Conservation (phyloP, 2,888 invertebrate genomes). For the Nemoura dubitans region DNA sequence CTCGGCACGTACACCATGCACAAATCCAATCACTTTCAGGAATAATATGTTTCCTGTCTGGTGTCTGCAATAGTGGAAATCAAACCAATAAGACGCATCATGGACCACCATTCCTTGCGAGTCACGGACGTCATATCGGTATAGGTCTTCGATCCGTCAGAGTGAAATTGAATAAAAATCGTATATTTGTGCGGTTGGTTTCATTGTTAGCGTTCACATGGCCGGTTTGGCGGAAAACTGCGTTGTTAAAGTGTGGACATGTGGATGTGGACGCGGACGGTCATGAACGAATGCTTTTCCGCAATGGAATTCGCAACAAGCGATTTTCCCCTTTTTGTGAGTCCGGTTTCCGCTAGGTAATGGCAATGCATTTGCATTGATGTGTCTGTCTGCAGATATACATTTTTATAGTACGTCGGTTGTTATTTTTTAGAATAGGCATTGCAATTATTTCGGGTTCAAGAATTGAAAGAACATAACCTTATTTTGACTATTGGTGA, state of each 20-base stretch:
- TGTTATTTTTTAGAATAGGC: no score
- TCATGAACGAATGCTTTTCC: neutral
- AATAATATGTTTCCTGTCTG: neutral
- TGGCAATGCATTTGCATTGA: conserved; percentile 3
- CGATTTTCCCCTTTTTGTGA: neutral
- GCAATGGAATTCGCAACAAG: neutral
- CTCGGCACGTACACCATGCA: neutral
- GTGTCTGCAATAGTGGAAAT: neutral
- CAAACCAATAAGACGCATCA: neutral
- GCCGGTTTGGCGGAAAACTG: neutral
- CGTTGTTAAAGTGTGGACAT: conserved; percentile 9
- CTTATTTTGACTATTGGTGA: no score
- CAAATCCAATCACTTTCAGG: neutral
- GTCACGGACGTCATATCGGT: neutral
- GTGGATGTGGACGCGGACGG: neutral
- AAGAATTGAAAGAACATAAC: no score
- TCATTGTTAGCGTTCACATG: neutral
- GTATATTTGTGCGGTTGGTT: neutral
- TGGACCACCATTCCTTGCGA: neutral
- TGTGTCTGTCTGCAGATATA: neutral
- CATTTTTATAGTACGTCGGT: no score
- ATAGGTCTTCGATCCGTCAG: neutral
- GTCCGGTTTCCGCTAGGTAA: neutral
- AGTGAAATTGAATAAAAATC: neutral
- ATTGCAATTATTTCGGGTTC: no score